Base-by-base conservation (phyloP, 2,113 vertebrate species). In the Myiagra hebetior region DNA sequence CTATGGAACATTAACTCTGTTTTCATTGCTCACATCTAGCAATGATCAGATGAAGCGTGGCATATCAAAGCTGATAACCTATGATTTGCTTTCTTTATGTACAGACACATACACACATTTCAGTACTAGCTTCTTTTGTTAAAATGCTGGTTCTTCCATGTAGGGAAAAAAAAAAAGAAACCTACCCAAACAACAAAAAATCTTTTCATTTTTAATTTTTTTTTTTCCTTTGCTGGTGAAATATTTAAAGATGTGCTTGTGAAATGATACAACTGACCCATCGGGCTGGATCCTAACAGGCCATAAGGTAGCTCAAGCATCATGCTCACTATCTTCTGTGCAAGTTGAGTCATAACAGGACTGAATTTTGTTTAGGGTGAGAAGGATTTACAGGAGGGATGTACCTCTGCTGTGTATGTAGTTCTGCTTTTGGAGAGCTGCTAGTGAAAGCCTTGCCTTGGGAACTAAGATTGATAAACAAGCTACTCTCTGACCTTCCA, bases 41-140 rank as follows among this genome's bases (percentile, higher is more conserved):
- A 78, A 81, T 76, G 90, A 81, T 79, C 70, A 91, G 86, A 93
- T 82, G 91, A 93, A 97, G 64, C 52, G 2, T 93, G 82, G 79
- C 90, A 93, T 91, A 94, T 96, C 69, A 74, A 94, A 78, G 82
- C 76, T 95, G 89, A 96, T 95, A 96, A 94, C 73, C 81, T 93
- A 91, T 78, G 65, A 89, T 93, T 97, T 95, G 26, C 59, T 83
- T 96, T 80, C 76, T 78, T 87, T 77, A 59, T 72, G 35, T 52
- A 47, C 33, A 70, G 44, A 42, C n/a, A 30, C 19, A 70, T 24
- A 67, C 28, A 55, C 8, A 59, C 21, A 41, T 82, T 93, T 76
- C 65, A 78, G 60, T 39, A 57, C 47, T 84, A 78, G 6, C 16
- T 85, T 73, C 46, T 80, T 95, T 93, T 95, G 35, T 83, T 91